Conservation (phyloP, 2,113 vertebrate species). For the Oriolus oriolus region DNA sequence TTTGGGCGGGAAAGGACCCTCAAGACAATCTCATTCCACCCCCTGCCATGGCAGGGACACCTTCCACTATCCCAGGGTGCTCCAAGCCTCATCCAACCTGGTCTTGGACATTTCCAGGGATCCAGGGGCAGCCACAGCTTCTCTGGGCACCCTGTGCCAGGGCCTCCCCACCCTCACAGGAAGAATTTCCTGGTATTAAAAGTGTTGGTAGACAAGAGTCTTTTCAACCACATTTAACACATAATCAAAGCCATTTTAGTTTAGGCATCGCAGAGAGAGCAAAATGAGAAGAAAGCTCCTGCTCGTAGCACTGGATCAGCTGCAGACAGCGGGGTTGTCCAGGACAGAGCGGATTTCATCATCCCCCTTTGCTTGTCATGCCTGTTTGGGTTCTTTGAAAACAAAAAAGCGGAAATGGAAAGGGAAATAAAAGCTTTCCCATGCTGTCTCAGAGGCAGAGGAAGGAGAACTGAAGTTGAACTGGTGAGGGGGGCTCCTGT, state of each 20-base stretch:
- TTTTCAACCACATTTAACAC: neutral
- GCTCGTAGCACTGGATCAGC: neutral
- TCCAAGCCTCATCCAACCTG: accelerated
- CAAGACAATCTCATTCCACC: neutral
- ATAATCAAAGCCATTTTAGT: neutral
- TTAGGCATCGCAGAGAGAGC: neutral
- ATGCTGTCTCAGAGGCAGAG: neutral
- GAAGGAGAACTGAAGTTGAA: neutral
- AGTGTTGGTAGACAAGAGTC: neutral
- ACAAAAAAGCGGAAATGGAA: neutral
- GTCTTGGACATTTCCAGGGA: neutral
- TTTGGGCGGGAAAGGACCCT: neutral
- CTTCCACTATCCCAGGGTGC: accelerated
- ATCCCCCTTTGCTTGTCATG: neutral
- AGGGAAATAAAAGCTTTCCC: slow-evolving; percentile 22
- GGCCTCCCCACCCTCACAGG: accelerated
- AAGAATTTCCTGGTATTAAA: neutral
- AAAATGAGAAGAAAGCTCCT: neutral
- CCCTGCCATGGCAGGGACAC: accelerated
- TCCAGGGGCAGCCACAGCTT: neutral
- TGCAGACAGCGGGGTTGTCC: neutral
- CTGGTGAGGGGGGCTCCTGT: too few relatives aligned
- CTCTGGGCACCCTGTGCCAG: neutral
- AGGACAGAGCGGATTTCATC: neutral
- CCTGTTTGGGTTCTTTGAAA: neutral